These are phyloP conservation scores for Megathymus violae DNA, from an alignment of 1,140 invertebrate species.

Conservation along the genomic window DNA sequence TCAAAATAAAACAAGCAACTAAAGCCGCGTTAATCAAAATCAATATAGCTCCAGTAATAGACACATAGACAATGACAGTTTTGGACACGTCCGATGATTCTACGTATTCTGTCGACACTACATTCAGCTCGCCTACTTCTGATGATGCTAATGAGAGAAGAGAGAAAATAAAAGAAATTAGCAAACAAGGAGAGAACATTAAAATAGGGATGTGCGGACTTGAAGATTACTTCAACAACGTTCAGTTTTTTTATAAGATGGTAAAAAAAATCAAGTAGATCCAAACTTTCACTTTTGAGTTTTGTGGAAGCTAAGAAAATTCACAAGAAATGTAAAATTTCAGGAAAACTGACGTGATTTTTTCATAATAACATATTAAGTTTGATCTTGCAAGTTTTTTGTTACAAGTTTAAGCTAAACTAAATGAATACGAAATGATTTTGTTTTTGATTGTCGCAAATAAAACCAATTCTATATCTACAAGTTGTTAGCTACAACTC, in stretches of 20 bases:
- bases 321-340: too few species aligned
- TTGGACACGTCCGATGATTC: slow-evolving; percentile 85
- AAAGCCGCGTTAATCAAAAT: slow-evolving; percentile 92
- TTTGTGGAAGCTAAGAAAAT: too few species aligned
- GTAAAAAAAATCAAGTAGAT: too few species aligned
- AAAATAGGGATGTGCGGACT: slow-evolving; percentile 13
- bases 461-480: too few species aligned
- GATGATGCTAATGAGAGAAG: slow-evolving; percentile 75
- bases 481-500: background rate
- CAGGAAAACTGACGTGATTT: too few species aligned
- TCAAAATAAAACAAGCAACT: slow-evolving; percentile 92
- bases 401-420: too few species aligned
- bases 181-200: slow-evolving; percentile 55
- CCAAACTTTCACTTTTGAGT: too few species aligned
- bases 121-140: slow-evolving; percentile 83
- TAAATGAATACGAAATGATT: too few species aligned
- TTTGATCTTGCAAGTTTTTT: too few species aligned
- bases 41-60: slow-evolving; percentile 90
- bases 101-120: slow-evolving; percentile 87
- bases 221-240: slow-evolving; percentile 12
- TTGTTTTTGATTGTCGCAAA: too few species aligned
- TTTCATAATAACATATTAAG: too few species aligned
- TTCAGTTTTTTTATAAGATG: too few species aligned
- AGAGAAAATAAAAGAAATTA: slow-evolving; percentile 81
- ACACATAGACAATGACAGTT: slow-evolving; percentile 92